Evolutionary conservation across 2,797 vertebrate genomes (phyloP).

Genomic region (Mallotus villosus): DNA sequence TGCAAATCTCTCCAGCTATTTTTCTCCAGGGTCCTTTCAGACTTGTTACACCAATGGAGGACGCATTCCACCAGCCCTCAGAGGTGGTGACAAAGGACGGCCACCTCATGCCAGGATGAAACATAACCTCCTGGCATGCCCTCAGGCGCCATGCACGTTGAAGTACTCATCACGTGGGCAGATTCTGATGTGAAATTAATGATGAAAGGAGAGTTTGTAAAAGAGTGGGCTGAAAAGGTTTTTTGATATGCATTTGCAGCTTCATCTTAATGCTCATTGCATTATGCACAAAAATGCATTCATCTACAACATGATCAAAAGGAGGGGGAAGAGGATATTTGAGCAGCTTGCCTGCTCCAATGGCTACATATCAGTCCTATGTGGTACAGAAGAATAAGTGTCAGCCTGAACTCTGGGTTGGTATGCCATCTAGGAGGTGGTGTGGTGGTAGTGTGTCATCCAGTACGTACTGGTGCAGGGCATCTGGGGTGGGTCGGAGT

Average conservation of each 20-base stretch:
- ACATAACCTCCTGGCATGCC: constrained; percentile 14
- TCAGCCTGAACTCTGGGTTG: background rate
- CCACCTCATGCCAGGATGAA: constrained; percentile 29
- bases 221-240: background rate
- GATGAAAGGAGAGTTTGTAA: background rate
- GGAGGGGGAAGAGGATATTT: no score
- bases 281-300: constrained; percentile 6
- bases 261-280: background rate
- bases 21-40: constrained; percentile 33
- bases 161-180: background rate
- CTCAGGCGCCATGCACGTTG: constrained; percentile 3
- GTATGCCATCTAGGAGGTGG: background rate
- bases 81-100: constrained; percentile 39
- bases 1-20: constrained; percentile 51
- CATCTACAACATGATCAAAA: background rate
- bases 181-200: background rate
- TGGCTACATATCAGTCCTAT: no score
- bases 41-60: constrained; percentile 33
- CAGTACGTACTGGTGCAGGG: constrained; percentile 89
- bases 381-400: background rate
- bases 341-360: no score
- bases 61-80: constrained; percentile 24
- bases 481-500: constrained; percentile 88
- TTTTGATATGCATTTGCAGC: background rate
- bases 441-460: background rate